Evolutionary conservation across 2,113 vertebrate genomes (phyloP).

Genomic region (Ancistrus triradiatus): DNA sequence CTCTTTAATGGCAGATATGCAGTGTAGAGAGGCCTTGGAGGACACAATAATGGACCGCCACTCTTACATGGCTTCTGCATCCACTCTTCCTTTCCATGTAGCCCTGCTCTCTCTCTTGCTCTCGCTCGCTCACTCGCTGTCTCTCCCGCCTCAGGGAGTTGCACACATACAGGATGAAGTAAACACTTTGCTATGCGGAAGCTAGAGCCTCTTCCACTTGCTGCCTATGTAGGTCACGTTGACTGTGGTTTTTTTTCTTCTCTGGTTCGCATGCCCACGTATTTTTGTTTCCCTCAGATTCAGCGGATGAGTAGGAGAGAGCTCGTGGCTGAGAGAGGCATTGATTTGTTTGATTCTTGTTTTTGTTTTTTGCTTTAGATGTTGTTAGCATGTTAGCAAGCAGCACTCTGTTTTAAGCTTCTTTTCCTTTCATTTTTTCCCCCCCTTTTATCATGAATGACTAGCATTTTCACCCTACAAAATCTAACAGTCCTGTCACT

Average conservation of each 20-base stretch:
- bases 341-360: neutral
- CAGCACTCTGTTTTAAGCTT: too few species aligned
- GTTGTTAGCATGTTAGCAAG: too few species aligned
- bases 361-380: neutral
- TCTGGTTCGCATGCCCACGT: slow-evolving; percentile 59
- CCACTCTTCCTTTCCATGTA: slow-evolving; percentile 13
- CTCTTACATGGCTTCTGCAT: neutral
- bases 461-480: neutral
- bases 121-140: slow-evolving; percentile 38
- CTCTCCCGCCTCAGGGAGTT: slow-evolving; percentile 47
- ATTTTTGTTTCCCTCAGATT: slow-evolving; percentile 62
- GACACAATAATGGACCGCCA: slow-evolving; percentile 24
- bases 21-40: neutral
- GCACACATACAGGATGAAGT: slow-evolving; percentile 55
- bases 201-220: slow-evolving; percentile 44
- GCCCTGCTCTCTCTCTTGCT: slow-evolving; percentile 48
- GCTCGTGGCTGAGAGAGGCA: neutral
- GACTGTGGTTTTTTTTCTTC: slow-evolving; percentile 62
- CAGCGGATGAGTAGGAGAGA: slow-evolving; percentile 26
- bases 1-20: slow-evolving; percentile 9
- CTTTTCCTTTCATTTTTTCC: too few species aligned
- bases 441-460: too few species aligned
- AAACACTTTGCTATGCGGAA: slow-evolving; percentile 73
- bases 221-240: slow-evolving; percentile 74
- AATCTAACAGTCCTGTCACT: neutral